Evolutionary conservation across 2,888 invertebrate species (phyloP).

Genomic region (Pammene fasciana): DNA sequence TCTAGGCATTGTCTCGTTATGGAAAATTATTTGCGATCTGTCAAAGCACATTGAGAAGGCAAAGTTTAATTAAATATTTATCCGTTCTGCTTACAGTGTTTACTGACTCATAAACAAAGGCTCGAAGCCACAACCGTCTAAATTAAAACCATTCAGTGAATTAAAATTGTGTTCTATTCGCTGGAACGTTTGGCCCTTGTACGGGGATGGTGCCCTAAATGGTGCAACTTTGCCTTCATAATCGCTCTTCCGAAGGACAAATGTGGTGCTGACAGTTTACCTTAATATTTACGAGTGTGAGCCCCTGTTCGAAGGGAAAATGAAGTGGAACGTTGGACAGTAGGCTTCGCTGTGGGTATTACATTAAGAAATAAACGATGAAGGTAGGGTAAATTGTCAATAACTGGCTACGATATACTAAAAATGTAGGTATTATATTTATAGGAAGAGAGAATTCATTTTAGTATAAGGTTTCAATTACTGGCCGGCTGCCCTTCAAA

Average conservation of each 20-base stretch:
- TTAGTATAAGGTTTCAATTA: no score
- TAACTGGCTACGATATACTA: no score
- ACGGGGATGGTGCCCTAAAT: constrained; percentile 58
- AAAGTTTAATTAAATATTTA: constrained; percentile 9
- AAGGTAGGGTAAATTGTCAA: no score
- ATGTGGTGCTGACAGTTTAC: constrained; percentile 55
- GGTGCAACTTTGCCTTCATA: constrained; percentile 64
- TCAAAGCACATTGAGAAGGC: constrained; percentile 5
- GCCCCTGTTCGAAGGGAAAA: constrained; percentile 31
- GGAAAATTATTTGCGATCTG: constrained; percentile 1
- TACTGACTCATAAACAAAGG: constrained; percentile 24
- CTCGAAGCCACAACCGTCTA: constrained; percentile 9
- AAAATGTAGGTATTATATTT: no score
- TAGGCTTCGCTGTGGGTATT: background rate
- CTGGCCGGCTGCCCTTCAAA: no score
- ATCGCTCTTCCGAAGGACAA: constrained; percentile 63
- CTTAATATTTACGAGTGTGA: constrained; percentile 61
- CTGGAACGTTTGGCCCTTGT: constrained; percentile 49
- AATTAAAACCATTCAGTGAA: constrained; percentile 36
- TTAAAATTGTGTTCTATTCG: constrained; percentile 43
- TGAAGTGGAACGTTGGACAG: constrained; percentile 19
- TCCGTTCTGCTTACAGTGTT: constrained; percentile 24
- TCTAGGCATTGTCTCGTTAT: background rate
- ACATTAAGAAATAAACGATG: no score
- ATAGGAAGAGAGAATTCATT: no score